Evolutionary conservation across 2,888 invertebrate genomes (phyloP), one percentile per base, ranked within the genome.

Genomic region (Limnephilus lunatus): DNA sequence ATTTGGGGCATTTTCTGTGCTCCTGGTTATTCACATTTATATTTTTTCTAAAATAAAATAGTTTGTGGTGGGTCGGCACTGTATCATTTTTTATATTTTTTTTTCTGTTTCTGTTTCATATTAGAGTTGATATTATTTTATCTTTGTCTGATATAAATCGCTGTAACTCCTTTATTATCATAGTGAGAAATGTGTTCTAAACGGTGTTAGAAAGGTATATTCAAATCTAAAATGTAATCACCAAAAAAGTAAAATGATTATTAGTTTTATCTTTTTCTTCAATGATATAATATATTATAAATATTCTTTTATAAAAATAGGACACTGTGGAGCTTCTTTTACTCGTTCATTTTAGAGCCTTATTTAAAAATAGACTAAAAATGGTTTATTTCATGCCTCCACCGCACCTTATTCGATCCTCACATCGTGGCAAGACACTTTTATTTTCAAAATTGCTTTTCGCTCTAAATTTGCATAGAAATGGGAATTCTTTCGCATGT

Each of bases 391-490:
- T 68, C 53, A 5, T 25, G 19, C 53, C 53, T 68, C 19, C 53
- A 25, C 53, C 53, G 53, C 53, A 68, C 14, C 30, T 83, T 35
- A 83, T 83, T 35, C 19, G 31, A 32, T 19, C 32, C 83, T 35
- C 85, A 39, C 85, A 85, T 85, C 82, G 31, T 31, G 35, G 35
- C 39, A 39, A 39, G n/a, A n/a, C 82, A 30, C 30, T 88, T 81
- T 81, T 81, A 12, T 39, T 81, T 83, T 81, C 48, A 90, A 90
- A 90, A 90, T 90, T 90, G 90, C 90, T 83, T 48, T 90, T 90
- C 81, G 44, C 48, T 48, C 48, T 48, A n/a, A 91, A 91, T 91
- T 91, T 91, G 88, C 91, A 91, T 91, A 88, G 91, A 91, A 91
- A 91, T 91, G 88, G 85, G 87, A 91, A 88, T 91, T 88, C 91